Evolutionary conservation across 1,140 invertebrate genomes (phyloP).

Genomic region (Arion vulgaris): DNA sequence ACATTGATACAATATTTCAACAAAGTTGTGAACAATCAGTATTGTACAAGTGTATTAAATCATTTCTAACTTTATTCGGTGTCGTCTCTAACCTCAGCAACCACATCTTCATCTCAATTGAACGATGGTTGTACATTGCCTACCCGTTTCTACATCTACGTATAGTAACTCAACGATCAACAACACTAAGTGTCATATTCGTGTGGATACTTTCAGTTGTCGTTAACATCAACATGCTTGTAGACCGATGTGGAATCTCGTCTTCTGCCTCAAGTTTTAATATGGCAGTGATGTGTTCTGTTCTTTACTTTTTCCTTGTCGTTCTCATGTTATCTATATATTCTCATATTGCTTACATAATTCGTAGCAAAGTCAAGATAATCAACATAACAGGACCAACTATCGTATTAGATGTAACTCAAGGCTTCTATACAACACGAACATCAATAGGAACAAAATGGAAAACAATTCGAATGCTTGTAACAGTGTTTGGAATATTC

Average conservation of each 20-base stretch:
- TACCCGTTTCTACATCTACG: neutral
- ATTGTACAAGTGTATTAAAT: neutral
- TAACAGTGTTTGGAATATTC: neutral
- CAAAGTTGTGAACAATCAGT: neutral
- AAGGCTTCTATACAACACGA: neutral
- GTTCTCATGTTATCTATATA: neutral
- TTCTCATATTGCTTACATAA: neutral
- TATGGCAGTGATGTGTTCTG: neutral
- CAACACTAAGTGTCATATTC: neutral
- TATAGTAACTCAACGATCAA: neutral
- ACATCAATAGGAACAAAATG: neutral
- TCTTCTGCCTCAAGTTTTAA: neutral
- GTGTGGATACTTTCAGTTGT: neutral
- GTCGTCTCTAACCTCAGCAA: neutral
- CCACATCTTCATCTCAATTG: neutral
- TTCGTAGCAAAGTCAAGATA: neutral
- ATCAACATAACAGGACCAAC: neutral
- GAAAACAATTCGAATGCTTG: neutral
- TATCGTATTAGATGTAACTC: neutral
- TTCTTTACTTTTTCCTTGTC: neutral
- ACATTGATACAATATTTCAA: neutral
- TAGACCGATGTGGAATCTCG: neutral
- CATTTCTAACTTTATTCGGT: neutral
- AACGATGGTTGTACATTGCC: constrained; percentile 7
- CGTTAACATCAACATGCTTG: neutral